Conservation (phyloP, 35 echinoderm and acorn worm species). For the Diadema setosum region DNA sequence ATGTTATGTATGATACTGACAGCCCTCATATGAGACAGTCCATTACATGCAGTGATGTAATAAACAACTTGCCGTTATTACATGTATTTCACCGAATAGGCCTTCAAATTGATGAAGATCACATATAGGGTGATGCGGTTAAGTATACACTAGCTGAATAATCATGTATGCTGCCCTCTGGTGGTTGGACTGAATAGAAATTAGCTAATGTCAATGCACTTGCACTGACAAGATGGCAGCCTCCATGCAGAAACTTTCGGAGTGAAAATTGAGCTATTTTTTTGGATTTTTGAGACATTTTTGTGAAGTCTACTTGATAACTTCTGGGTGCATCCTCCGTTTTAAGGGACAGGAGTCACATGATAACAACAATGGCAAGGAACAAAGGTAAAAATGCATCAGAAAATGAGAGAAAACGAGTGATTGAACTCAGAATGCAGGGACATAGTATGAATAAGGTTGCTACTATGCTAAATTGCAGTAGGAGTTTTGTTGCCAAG, state of each 20-base stretch:
- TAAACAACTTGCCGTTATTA: no score
- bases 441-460: conserved; percentile 30
- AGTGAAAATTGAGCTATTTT: conserved; percentile 22
- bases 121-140: conserved; percentile 25
- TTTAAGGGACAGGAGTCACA: conserved; percentile 33
- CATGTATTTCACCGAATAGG: no score
- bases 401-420: conserved; percentile 35
- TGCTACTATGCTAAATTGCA: not conserved
- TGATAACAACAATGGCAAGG: conserved; percentile 32
- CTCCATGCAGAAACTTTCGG: not conserved
- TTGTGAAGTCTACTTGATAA: conserved; percentile 25
- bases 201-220: not conserved
- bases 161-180: not conserved
- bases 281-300: conserved; percentile 21
- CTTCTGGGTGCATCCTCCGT: conserved; percentile 2
- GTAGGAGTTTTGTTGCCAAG: not conserved
- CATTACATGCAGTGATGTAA: no score
- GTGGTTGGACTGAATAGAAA: not conserved
- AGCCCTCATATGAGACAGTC: no score
- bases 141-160: conserved; percentile 25
- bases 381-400: conserved; percentile 30
- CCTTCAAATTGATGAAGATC: no score
- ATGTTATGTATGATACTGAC: no score
- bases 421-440: conserved; percentile 13
- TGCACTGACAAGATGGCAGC: conserved; percentile 17